Conservation (phyloP, 1,140 invertebrate genomes). For the Zaprionus taronus region DNA sequence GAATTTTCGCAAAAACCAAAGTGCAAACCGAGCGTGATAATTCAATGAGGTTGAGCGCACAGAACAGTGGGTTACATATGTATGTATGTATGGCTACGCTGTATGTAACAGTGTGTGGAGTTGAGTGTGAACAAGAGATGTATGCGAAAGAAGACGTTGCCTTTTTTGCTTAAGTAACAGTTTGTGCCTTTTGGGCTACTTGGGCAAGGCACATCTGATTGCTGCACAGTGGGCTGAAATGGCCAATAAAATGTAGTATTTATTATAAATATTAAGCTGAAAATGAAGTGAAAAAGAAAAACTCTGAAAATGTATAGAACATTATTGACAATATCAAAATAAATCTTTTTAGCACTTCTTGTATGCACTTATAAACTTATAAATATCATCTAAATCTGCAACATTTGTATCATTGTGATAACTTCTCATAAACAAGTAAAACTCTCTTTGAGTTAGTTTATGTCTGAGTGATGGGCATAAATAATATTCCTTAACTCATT, state of each 20-base stretch:
- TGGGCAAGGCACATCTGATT: slow-evolving; percentile 3
- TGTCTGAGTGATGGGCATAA: background rate
- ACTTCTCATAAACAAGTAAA: too few species aligned
- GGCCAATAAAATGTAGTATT: background rate
- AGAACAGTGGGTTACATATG: slow-evolving; percentile 15
- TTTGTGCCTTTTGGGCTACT: slow-evolving; percentile 14
- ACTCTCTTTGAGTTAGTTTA: background rate
- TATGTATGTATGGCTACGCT: slow-evolving; percentile 1
- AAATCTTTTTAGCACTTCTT: too few species aligned
- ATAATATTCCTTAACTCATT: background rate
- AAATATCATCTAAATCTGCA: too few species aligned
- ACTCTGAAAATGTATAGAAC: background rate
- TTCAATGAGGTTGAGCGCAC: slow-evolving; percentile 56
- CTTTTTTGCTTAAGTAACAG: slow-evolving; percentile 20
- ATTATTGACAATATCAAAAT: too few species aligned
- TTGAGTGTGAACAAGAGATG: background rate
- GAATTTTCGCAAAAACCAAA: slow-evolving; percentile 67
- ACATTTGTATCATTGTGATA: too few species aligned
- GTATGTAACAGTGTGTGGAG: background rate
- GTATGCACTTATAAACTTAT: too few species aligned
- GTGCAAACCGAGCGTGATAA: slow-evolving; percentile 65
- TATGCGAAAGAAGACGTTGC: background rate
- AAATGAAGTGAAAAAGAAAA: background rate
- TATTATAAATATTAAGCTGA: background rate
- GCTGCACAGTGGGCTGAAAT: slow-evolving; percentile 12